phyloP scores from a whole-genome alignment of 1,140 invertebrate genomes.

The Zelostemma sp. region DNA sequence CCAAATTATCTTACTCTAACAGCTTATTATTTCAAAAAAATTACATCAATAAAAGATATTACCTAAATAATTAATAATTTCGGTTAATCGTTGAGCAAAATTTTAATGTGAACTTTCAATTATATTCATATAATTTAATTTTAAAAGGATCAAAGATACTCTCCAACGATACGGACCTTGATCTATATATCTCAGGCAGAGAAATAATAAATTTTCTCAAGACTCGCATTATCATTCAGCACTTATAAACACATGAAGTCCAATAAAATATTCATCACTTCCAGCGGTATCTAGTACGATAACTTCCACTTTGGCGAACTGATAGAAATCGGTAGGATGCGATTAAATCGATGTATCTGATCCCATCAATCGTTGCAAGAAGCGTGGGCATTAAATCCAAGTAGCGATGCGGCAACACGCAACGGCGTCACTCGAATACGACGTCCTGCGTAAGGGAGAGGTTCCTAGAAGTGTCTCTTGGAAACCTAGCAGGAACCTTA shows the following conservation, averaged over 20 bases:
- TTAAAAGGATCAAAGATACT: too few relatives aligned
- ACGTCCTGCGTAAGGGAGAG: not conserved
- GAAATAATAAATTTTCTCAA: constrained; percentile 32
- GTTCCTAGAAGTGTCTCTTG: constrained; percentile 8
- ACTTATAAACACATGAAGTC: constrained; percentile 8
- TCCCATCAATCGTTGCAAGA: constrained; percentile 5
- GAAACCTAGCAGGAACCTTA: not conserved
- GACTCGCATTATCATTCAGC: constrained; percentile 28
- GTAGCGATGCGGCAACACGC: constrained; percentile 8
- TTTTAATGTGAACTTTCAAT: too few relatives aligned
- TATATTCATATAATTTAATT: too few relatives aligned
- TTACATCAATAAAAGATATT: too few relatives aligned
- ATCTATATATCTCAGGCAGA: too few relatives aligned
- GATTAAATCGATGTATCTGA: constrained; percentile 13
- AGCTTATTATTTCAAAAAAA: too few relatives aligned
- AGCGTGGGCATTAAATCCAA: not conserved
- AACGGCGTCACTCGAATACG: constrained; percentile 2
- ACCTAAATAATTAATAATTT: too few relatives aligned
- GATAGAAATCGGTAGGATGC: constrained; percentile 21
- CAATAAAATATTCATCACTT: constrained; percentile 42
- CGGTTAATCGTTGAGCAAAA: too few relatives aligned
- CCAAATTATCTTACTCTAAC: too few relatives aligned
- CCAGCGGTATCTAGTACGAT: constrained; percentile 18
- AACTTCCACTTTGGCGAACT: constrained; percentile 6
- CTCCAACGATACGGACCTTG: too few relatives aligned